Percentiles rank a stretch among this genome's conserved stretches.
These are phyloP conservation scores for Metallyticus violacea DNA, from an alignment of 2,888 invertebrate genomes.

Conservation along the genomic window DNA sequence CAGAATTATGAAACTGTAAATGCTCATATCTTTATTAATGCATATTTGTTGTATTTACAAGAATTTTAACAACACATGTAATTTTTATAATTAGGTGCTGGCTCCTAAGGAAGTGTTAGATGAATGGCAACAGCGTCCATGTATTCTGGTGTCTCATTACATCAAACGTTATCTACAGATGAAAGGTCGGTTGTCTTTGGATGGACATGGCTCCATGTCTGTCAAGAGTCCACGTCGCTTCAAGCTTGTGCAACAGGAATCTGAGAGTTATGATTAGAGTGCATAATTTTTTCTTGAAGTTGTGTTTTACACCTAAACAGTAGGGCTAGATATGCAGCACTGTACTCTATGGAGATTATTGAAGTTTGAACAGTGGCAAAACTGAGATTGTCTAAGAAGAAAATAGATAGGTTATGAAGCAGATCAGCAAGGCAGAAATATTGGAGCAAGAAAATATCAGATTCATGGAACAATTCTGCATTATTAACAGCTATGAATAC, in stretches of 20 bases:
- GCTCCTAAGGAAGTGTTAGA: slow-evolving; percentile 85
- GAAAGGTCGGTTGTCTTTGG: slow-evolving; percentile 66
- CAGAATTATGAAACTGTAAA: too few relatives aligned
- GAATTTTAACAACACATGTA: background rate
- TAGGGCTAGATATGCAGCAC: background rate
- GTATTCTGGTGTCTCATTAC: slow-evolving; percentile 76
- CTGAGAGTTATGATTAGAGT: slow-evolving; percentile 80
- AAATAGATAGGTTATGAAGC: background rate
- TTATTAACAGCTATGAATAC: background rate
- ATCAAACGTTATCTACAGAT: slow-evolving; percentile 79
- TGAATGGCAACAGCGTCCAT: slow-evolving; percentile 89
- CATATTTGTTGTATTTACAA: background rate
- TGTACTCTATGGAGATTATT: background rate
- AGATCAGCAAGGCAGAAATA: too few relatives aligned
- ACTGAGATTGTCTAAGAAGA: background rate
- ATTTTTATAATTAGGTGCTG: slow-evolving; percentile 59
- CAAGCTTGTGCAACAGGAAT: slow-evolving; percentile 87
- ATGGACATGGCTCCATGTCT: slow-evolving; percentile 74
- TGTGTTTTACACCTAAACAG: background rate
- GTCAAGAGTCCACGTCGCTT: slow-evolving; percentile 84
- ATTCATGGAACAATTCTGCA: background rate
- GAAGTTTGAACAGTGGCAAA: background rate
- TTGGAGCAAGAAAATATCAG: background rate
- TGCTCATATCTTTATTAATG: too few relatives aligned
- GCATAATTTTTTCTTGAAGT: background rate